A percentile compares a stretch with the other conserved stretches of the same genome.
Conservation (phyloP, 2,888 invertebrate genomes). For the Mamestra brassicae region DNA sequence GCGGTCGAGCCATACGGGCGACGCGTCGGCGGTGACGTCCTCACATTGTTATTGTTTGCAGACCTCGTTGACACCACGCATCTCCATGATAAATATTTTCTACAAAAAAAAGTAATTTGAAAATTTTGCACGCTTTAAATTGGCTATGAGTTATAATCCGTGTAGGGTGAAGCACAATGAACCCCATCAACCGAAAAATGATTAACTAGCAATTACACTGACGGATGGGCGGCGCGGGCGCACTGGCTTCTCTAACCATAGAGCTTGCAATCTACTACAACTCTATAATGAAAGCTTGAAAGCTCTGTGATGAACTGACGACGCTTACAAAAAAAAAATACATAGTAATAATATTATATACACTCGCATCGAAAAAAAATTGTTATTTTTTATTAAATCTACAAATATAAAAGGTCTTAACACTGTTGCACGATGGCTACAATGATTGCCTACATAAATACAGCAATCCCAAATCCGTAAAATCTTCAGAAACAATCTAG, state of each 20-base stretch:
- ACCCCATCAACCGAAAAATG: slow-evolving; percentile 90
- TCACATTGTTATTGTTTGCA: slow-evolving; percentile 58
- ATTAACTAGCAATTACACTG: slow-evolving; percentile 90
- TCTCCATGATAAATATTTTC: slow-evolving; percentile 37
- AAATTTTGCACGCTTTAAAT: slow-evolving; percentile 83
- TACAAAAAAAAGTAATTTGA: slow-evolving; percentile 71
- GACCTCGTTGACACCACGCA: slow-evolving; percentile 52
- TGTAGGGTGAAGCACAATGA: slow-evolving; percentile 84
- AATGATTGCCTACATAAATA: not conserved
- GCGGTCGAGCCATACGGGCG: slow-evolving; percentile 81
- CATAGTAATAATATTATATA: too few species aligned
- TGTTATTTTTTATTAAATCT: too few species aligned
- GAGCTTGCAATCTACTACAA: slow-evolving; percentile 69
- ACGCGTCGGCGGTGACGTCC: slow-evolving; percentile 35
- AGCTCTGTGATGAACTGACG: not conserved
- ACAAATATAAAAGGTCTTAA: too few species aligned
- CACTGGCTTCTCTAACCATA: slow-evolving; percentile 86
- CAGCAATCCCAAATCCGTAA: not conserved
- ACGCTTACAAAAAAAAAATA: too few species aligned
- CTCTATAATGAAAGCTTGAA: not conserved
- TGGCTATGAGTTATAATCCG: slow-evolving; percentile 85
- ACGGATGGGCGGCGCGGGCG: slow-evolving; percentile 87
- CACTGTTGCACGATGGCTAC: not conserved
- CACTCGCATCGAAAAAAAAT: too few species aligned
- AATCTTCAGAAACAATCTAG: not conserved